phyloP scores from a whole-genome alignment of 2,797 vertebrate species.

The Cryptoblepharus egeriae region DNA sequence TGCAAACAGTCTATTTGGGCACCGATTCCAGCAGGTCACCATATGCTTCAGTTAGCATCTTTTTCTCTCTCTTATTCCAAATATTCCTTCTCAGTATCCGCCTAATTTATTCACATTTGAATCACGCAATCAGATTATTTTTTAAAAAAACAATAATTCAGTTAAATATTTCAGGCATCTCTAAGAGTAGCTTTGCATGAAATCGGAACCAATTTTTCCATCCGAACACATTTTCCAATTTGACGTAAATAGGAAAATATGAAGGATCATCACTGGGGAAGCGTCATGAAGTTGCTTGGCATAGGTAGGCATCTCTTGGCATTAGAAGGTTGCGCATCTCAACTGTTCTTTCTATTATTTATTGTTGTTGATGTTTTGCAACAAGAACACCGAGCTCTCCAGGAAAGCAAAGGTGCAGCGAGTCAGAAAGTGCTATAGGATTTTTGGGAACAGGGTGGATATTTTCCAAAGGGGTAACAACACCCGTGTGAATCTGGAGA shows the following conservation, averaged over 20 bases:
- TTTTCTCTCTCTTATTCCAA: not conserved
- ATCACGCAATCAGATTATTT: not conserved
- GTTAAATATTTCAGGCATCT: no score
- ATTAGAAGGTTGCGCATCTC: no score
- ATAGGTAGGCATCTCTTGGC: no score
- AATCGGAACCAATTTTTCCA: no score
- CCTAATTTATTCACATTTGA: not conserved
- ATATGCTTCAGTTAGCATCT: not conserved
- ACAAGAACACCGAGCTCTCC: not conserved
- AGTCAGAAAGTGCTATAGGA: not conserved
- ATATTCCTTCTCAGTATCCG: not conserved
- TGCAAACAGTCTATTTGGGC: no score
- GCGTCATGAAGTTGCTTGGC: not conserved
- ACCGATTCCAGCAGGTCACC: no score
- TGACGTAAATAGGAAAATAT: not conserved
- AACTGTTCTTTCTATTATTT: not conserved
- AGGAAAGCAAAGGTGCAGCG: not conserved
- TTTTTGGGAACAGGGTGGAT: no score
- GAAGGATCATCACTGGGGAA: not conserved
- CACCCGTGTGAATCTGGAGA: no score
- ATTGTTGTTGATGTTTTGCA: no score
- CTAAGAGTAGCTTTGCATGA: not conserved
- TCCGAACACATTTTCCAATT: no score
- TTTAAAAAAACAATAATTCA: not conserved
- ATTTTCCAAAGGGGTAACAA: no score